These are phyloP conservation scores for Pachliopta kotzebuea DNA, from an alignment of 2,888 invertebrate species.

Conservation along the genomic window DNA sequence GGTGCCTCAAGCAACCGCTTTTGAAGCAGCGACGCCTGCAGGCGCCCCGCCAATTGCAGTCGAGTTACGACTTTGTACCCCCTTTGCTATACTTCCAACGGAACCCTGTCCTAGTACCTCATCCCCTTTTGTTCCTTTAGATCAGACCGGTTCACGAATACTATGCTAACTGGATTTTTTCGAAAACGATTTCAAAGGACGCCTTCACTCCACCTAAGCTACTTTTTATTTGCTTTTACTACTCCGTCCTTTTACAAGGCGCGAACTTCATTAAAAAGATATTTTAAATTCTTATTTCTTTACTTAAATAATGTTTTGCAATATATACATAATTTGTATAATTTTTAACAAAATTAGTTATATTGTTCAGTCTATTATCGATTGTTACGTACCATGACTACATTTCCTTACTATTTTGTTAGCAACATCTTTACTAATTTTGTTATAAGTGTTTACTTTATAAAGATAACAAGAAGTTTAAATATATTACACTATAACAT, in stretches of 20 bases:
- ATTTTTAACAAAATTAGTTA: too few relatives aligned
- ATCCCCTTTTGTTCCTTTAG: slow-evolving; percentile 31
- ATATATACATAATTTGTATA: too few relatives aligned
- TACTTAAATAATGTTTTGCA: too few relatives aligned
- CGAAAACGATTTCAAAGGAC: slow-evolving; percentile 32
- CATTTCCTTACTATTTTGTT: too few relatives aligned
- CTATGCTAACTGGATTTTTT: slow-evolving; percentile 37
- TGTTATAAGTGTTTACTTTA: too few relatives aligned
- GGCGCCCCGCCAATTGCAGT: slow-evolving; percentile 26
- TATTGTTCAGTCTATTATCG: too few relatives aligned
- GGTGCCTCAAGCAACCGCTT: background rate
- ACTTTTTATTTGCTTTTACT: slow-evolving; percentile 24
- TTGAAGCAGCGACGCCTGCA: slow-evolving; percentile 28
- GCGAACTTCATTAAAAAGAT: too few relatives aligned
- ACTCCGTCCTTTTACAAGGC: slow-evolving; percentile 14
- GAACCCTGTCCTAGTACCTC: slow-evolving; percentile 31
- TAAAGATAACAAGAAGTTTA: too few relatives aligned
- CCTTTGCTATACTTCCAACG: slow-evolving; percentile 28
- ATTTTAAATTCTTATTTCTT: too few relatives aligned
- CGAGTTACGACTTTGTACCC: slow-evolving; percentile 15
- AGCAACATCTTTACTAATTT: too few relatives aligned
- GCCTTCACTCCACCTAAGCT: slow-evolving; percentile 26
- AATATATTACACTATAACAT: too few relatives aligned
- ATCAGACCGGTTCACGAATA: slow-evolving; percentile 30
- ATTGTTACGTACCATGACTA: too few relatives aligned